These are phyloP conservation scores for Pygocentrus nattereri DNA, from an alignment of 2,797 vertebrate species.

Conservation along the genomic window DNA sequence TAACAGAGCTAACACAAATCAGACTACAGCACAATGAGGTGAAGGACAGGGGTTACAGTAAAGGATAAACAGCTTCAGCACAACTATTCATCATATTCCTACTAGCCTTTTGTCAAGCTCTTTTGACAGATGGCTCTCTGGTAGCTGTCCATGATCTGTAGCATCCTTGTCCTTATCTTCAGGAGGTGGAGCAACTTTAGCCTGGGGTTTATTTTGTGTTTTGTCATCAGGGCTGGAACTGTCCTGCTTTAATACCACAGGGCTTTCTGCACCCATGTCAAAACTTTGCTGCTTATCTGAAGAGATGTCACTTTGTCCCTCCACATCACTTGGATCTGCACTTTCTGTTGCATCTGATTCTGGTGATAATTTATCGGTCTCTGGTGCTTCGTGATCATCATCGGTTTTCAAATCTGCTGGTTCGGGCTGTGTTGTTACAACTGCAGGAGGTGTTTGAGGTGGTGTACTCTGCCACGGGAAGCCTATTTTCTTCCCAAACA, in stretches of 20 bases:
- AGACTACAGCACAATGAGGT: conserved; percentile 20
- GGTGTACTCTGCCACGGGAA: conserved; percentile 75
- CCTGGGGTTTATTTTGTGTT: conserved; percentile 54
- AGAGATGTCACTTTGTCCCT: conserved; percentile 68
- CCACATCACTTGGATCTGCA: conserved; percentile 73
- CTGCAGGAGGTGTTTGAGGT: conserved; percentile 61
- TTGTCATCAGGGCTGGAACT: conserved; percentile 58
- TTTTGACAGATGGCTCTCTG: conserved; percentile 67
- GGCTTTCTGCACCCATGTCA: conserved; percentile 57
- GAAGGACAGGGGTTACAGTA: conserved; percentile 20
- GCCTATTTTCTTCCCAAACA: conserved; percentile 80
- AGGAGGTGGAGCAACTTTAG: conserved; percentile 55
- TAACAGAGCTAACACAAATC: background rate
- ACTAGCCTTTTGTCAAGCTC: conserved; percentile 90
- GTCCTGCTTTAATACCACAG: conserved; percentile 59
- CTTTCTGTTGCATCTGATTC: conserved; percentile 73
- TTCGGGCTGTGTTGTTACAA: conserved; percentile 67
- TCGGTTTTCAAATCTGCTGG: conserved; percentile 55
- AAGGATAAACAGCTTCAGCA: conserved; percentile 79
- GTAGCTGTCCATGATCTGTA: conserved; percentile 62
- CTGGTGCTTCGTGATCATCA: conserved; percentile 53
- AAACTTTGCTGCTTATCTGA: conserved; percentile 68
- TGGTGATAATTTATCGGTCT: conserved; percentile 59
- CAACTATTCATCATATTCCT: conserved; percentile 85
- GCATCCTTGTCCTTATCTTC: conserved; percentile 50